A percentile compares a stretch with the other conserved stretches of the same genome.
phyloP scores from a whole-genome alignment of 2,797 vertebrate species.

The Acanthis flammea region DNA sequence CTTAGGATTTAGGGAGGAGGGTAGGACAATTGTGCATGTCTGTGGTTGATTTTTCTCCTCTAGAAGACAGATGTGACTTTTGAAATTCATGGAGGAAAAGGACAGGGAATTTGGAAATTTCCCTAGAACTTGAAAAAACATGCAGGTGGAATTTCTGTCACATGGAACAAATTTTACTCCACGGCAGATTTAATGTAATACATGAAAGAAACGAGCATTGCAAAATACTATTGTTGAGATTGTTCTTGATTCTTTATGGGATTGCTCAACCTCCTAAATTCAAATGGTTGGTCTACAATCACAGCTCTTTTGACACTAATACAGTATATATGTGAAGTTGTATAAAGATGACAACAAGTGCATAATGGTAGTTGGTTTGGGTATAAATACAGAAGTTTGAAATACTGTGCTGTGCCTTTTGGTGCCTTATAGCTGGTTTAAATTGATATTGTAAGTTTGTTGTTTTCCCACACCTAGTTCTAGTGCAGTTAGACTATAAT shows the following conservation, averaged over 20 bases:
- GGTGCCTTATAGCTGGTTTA: background rate
- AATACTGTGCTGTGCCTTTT: background rate
- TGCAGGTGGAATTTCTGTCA: background rate
- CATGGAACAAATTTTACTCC: background rate
- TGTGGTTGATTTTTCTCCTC: background rate
- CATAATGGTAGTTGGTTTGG: background rate
- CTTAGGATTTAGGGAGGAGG: background rate
- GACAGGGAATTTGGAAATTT: background rate
- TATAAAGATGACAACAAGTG: fast-evolving
- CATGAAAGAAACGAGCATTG: background rate
- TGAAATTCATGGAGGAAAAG: background rate
- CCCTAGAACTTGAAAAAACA: background rate
- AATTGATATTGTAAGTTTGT: background rate
- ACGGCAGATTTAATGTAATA: background rate
- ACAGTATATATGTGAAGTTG: background rate
- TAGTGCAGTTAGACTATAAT: background rate
- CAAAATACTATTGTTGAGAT: background rate
- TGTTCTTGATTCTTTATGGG: background rate
- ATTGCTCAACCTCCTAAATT: background rate
- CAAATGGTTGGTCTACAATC: background rate
- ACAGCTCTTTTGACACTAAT: background rate
- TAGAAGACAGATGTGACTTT: background rate
- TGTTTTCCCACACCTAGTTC: background rate
- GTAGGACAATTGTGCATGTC: background rate
- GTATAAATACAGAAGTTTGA: background rate